phyloP scores from a whole-genome alignment of 2,797 vertebrate species.

The Sciurus vulgaris region DNA sequence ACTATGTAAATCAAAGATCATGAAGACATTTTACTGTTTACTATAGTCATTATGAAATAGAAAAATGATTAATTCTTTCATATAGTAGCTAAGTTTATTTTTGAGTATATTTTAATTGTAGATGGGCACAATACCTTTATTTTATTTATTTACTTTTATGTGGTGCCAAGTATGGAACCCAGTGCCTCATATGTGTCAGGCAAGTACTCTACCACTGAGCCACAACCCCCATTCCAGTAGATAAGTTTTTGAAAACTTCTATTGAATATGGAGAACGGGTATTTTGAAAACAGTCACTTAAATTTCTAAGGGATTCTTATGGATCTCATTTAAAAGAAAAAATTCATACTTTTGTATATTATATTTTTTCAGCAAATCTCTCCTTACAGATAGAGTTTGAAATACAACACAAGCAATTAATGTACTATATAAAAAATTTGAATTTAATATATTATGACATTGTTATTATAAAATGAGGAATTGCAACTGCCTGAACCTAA shows the following conservation, averaged over 20 bases:
- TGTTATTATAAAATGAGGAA: not conserved
- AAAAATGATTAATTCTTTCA: not conserved
- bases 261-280: not conserved
- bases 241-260: not conserved
- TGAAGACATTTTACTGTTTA: not conserved
- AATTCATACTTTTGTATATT: not conserved
- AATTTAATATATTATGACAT: not conserved
- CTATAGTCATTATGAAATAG: not conserved
- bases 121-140: too few relatives aligned
- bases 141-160: too few relatives aligned
- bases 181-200: too few relatives aligned
- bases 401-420: not conserved
- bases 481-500: not conserved
- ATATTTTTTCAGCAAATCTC: not conserved
- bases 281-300: not conserved
- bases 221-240: not conserved
- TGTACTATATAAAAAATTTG: not conserved
- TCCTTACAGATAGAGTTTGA: not conserved
- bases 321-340: conserved; percentile 9
- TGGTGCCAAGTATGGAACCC: too few relatives aligned
- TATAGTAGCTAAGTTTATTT: not conserved
- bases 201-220: too few relatives aligned
- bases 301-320: not conserved
- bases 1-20: not conserved
- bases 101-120: too few relatives aligned